Conservation (phyloP, 2,888 invertebrate genomes). For the Hemithea aestivaria region DNA sequence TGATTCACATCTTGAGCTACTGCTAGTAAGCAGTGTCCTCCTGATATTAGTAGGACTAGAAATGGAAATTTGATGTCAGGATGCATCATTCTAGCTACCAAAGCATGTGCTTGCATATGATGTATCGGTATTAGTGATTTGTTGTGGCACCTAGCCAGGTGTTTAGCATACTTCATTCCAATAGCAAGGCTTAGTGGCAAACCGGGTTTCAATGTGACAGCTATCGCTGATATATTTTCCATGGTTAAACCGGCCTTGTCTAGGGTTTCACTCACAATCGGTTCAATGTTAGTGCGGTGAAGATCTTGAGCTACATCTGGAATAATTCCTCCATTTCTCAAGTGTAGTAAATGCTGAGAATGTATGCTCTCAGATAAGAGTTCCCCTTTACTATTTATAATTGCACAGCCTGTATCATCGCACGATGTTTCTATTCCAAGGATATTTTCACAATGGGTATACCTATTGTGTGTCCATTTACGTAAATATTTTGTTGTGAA, state of each 20-base stretch:
- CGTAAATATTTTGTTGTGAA: constrained; percentile 1
- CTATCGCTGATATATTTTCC: constrained; percentile 90
- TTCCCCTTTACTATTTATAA: constrained; percentile 86
- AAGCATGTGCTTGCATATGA: constrained; percentile 99
- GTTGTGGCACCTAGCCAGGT: constrained; percentile 81
- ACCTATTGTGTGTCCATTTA: constrained; percentile 1
- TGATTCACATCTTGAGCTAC: constrained; percentile 86
- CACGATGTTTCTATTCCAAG: constrained; percentile 99
- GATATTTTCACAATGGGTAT: constrained; percentile 47
- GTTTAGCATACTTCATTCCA: constrained; percentile 90
- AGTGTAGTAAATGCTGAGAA: constrained; percentile 89
- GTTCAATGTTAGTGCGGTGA: constrained; percentile 87
- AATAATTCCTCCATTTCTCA: constrained; percentile 92
- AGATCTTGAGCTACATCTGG: constrained; percentile 92
- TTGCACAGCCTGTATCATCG: constrained; percentile 97
- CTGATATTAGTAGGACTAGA: constrained; percentile 93
- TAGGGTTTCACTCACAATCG: constrained; percentile 85
- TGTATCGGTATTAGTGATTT: constrained; percentile 97
- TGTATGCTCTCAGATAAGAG: constrained; percentile 89
- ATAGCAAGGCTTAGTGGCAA: constrained; percentile 87
- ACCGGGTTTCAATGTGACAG: constrained; percentile 93
- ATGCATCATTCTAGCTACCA: constrained; percentile 92
- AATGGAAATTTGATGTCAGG: constrained; percentile 89
- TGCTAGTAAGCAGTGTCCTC: constrained; percentile 93
- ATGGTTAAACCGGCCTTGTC: constrained; percentile 79